A percentile compares a stretch with the other conserved stretches of the same genome.
phyloP scores from a whole-genome alignment of 2,888 invertebrate genomes.

The Meiosimyza decipiens region DNA sequence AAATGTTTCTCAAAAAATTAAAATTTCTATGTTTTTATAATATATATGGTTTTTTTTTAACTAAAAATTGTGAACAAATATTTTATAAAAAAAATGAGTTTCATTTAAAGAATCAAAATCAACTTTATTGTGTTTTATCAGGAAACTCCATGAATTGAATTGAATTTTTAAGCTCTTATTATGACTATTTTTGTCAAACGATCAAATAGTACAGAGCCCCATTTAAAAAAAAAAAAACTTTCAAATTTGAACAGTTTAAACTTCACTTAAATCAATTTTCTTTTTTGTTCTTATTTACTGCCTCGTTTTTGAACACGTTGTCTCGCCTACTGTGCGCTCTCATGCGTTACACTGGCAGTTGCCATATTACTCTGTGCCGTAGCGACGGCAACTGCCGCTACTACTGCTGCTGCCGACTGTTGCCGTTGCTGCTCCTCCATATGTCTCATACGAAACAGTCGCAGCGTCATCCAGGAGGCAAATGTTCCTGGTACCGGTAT shows the following conservation, averaged over 20 bases:
- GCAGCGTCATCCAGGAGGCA: slow-evolving; percentile 80
- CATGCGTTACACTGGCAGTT: slow-evolving; percentile 50
- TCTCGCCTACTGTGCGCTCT: slow-evolving; percentile 56
- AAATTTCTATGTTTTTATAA: no score
- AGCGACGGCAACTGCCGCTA: slow-evolving; percentile 45
- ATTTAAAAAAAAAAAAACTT: no score
- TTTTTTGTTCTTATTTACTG: neutral
- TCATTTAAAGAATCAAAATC: no score
- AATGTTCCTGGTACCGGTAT: slow-evolving; percentile 73
- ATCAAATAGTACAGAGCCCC: no score
- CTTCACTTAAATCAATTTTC: neutral
- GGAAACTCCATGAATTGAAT: no score
- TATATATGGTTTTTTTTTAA: no score
- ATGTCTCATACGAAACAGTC: slow-evolving; percentile 71
- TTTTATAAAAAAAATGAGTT: no score
- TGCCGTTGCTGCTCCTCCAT: slow-evolving; percentile 57
- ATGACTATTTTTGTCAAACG: no score
- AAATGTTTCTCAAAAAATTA: no score
- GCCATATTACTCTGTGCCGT: slow-evolving; percentile 27
- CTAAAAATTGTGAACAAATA: no score
- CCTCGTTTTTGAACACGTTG: neutral
- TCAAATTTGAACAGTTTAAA: neutral
- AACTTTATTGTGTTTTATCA: no score
- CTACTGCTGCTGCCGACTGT: slow-evolving; percentile 49
- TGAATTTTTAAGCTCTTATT: no score